Conservation (phyloP, 1,140 invertebrate species). For the Saccostrea cuccullata region DNA sequence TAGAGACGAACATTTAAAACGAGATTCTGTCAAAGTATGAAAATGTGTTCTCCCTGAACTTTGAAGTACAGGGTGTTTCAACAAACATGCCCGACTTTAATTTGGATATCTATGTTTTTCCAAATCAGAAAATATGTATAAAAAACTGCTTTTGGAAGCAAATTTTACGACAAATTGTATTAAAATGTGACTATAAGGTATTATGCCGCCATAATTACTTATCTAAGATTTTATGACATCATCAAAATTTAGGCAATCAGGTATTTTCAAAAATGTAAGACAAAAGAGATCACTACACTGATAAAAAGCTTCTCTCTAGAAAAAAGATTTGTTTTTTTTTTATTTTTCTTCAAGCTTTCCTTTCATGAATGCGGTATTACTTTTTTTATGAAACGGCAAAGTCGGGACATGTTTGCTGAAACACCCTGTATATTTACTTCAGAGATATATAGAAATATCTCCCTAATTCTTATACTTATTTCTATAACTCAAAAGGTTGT, state of each 20-base stretch:
- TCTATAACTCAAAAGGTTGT: too few species aligned
- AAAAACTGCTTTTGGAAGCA: neutral
- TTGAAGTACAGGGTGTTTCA: too few species aligned
- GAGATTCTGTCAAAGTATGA: too few species aligned
- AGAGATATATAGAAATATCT: too few species aligned
- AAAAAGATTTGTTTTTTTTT: neutral
- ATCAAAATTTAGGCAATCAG: neutral
- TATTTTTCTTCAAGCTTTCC: neutral
- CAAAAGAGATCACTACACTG: neutral
- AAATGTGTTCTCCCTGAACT: too few species aligned
- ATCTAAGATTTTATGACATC: neutral
- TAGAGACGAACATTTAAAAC: too few species aligned
- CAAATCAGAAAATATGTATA: too few species aligned
- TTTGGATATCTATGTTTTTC: too few species aligned
- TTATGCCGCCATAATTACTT: neutral
- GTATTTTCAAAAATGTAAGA: constrained; percentile 21
- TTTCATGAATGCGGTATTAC: neutral
- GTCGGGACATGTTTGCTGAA: constrained; percentile 2
- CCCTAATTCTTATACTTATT: too few species aligned
- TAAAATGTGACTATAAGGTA: neutral
- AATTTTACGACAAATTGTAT: neutral
- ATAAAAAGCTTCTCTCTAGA: neutral
- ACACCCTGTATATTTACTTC: constrained; percentile 5
- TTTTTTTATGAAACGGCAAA: neutral
- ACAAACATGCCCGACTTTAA: too few species aligned